Evolutionary conservation across 2,888 invertebrate genomes (phyloP).

Genomic region (Julus scandinavius): DNA sequence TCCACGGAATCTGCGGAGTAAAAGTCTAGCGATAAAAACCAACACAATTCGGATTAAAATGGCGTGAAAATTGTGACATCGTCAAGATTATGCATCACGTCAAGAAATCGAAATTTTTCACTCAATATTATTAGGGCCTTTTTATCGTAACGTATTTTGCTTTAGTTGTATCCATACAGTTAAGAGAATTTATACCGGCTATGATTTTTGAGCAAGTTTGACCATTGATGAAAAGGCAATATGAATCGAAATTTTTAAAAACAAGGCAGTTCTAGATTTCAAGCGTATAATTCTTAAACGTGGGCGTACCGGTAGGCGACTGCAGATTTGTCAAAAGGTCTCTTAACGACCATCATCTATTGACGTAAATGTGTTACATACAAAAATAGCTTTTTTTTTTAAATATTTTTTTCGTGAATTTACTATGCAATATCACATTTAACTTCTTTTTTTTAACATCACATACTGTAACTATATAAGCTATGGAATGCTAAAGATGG

Average conservation of each 20-base stretch:
- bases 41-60: conserved; percentile 10
- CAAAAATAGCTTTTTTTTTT: neutral
- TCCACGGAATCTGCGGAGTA: neutral
- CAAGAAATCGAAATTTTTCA: conserved; percentile 45
- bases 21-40: neutral
- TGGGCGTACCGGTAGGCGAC: conserved; percentile 49
- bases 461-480: neutral
- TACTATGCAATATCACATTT: neutral
- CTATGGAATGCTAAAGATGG: neutral
- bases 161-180: neutral
- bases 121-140: neutral
- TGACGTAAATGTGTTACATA: conserved; percentile 32
- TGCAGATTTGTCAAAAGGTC: conserved; percentile 44
- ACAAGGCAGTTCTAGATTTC: neutral
- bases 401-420: neutral
- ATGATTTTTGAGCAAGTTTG: neutral
- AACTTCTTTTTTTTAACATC: neutral
- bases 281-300: conserved; percentile 9
- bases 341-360: conserved; percentile 30
- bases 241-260: neutral
- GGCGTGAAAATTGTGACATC: conserved; percentile 39
- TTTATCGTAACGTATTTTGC: neutral
- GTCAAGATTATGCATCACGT: conserved; percentile 44
- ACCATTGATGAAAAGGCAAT: neutral
- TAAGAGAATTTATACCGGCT: neutral